A percentile compares a stretch with the other conserved stretches of the same genome.
Evolutionary conservation across 2,888 invertebrate genomes (phyloP).

Genomic region (Argyresthia goedartella): DNA sequence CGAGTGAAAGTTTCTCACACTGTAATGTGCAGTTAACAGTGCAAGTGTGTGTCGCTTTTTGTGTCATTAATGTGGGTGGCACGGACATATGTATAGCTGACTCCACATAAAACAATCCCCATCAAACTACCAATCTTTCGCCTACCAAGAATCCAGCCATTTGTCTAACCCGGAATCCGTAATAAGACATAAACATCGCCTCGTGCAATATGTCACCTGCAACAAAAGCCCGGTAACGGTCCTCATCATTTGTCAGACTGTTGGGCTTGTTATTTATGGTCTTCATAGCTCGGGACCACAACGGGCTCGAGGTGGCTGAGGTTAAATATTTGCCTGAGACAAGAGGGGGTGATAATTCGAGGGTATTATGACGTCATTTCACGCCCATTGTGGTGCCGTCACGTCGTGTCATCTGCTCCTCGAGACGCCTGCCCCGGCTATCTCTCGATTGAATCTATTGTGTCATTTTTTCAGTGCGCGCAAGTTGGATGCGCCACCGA

Average conservation of each 20-base stretch:
- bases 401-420: conserved; percentile 68
- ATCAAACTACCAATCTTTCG: conserved; percentile 4
- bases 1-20: conserved; percentile 53
- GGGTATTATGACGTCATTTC: conserved; percentile 70
- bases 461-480: conserved; percentile 60
- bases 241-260: conserved; percentile 56
- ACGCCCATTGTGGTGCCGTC: conserved; percentile 68
- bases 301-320: conserved; percentile 47
- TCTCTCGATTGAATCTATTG: conserved; percentile 69
- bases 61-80: background rate
- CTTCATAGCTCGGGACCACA: conserved; percentile 55
- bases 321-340: conserved; percentile 71
- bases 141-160: conserved; percentile 3
- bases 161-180: conserved; percentile 33
- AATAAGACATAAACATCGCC: conserved; percentile 67
- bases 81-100: no score
- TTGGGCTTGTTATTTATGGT: conserved; percentile 63
- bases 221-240: conserved; percentile 65
- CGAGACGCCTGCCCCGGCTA: conserved; percentile 65
- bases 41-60: background rate
- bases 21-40: conserved; percentile 1
- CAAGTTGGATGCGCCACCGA: conserved; percentile 67
- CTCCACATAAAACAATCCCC: background rate
- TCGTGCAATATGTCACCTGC: conserved; percentile 58
- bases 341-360: conserved; percentile 70